These are phyloP conservation scores for Synergus umbraculus DNA, from an alignment of 2,888 invertebrate genomes.

Conservation along the genomic window DNA sequence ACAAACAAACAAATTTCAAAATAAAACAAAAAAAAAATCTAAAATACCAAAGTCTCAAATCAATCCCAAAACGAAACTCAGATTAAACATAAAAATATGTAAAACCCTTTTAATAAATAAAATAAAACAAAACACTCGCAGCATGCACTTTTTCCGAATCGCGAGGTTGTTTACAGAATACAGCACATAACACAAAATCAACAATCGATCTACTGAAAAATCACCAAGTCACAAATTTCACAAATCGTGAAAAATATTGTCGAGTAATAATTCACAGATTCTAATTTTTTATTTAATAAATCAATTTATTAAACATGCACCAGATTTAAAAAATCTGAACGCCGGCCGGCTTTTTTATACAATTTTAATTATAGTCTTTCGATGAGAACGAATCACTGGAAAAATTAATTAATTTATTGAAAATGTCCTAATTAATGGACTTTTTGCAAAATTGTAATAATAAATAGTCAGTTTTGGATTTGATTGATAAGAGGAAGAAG, in stretches of 20 bases:
- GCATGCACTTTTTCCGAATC: constrained; percentile 16
- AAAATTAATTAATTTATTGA: too few species aligned
- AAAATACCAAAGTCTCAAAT: neutral
- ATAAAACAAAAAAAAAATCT: neutral
- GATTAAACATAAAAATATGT: neutral
- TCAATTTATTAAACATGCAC: neutral
- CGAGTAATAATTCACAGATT: neutral
- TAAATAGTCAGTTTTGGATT: neutral
- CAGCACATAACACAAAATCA: neutral
- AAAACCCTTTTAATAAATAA: neutral
- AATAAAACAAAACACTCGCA: neutral
- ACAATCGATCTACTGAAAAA: neutral
- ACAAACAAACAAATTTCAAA: neutral
- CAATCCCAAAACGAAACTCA: neutral
- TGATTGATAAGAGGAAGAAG: constrained; percentile 34
- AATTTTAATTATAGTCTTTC: neutral
- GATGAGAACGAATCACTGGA: too few species aligned
- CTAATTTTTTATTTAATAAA: too few species aligned
- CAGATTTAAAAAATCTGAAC: neutral
- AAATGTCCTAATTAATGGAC: neutral
- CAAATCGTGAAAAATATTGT: constrained; percentile 20
- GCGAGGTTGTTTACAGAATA: neutral
- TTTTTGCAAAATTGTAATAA: neutral
- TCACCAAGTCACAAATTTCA: constrained; percentile 21
- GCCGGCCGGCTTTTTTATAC: constrained; percentile 50